phyloP scores from a whole-genome alignment of 2,888 invertebrate species.

The Stenodera caucasica region DNA sequence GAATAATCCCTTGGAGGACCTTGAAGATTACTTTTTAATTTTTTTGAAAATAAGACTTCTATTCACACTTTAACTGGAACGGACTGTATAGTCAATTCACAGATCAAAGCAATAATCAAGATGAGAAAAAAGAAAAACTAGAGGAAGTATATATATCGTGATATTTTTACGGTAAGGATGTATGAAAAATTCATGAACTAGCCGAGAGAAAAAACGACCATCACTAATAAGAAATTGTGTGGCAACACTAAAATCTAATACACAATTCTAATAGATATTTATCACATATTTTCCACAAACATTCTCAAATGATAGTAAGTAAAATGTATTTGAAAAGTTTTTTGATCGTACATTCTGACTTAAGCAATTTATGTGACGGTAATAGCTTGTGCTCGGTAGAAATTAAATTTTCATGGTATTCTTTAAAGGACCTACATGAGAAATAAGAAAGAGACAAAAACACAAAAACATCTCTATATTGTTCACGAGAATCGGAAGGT shows the following conservation, averaged over 20 bases:
- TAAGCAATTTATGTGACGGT: slow-evolving; percentile 26
- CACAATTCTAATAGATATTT: slow-evolving; percentile 35
- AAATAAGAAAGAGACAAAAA: neutral
- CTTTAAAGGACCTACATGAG: neutral
- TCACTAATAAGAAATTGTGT: slow-evolving; percentile 33
- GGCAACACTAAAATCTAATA: slow-evolving; percentile 30
- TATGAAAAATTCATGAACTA: slow-evolving; percentile 36
- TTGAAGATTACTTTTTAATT: no score
- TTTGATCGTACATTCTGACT: slow-evolving; percentile 21
- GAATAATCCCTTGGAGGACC: no score
- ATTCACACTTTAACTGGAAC: no score
- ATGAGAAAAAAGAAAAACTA: neutral
- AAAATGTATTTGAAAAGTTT: slow-evolving; percentile 32
- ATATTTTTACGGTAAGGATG: slow-evolving; percentile 29
- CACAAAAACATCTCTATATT: slow-evolving; percentile 14
- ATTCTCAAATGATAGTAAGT: slow-evolving; percentile 29
- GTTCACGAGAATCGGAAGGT: neutral
- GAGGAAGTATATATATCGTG: slow-evolving; percentile 19
- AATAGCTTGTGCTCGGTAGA: slow-evolving; percentile 24
- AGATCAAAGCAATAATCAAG: neutral
- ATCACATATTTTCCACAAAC: slow-evolving; percentile 31
- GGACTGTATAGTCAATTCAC: neutral
- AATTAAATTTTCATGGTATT: slow-evolving; percentile 25
- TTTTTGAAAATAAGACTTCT: no score
- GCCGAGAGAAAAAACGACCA: slow-evolving; percentile 26